These are phyloP conservation scores for Australoheros facetus DNA, from an alignment of 2,797 vertebrate species.

Conservation along the genomic window DNA sequence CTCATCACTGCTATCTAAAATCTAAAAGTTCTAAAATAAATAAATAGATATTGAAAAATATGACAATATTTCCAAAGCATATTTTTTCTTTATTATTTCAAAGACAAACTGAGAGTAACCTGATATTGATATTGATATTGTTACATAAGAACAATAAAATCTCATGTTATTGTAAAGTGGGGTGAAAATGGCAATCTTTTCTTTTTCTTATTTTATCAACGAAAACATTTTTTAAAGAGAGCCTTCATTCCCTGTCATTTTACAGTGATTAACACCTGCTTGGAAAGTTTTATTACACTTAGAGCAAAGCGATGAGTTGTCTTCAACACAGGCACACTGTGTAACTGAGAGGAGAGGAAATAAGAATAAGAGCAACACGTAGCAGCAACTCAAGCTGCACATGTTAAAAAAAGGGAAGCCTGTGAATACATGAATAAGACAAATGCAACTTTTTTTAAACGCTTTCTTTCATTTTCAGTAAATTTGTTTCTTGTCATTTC, in stretches of 20 bases:
- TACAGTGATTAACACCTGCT: not conserved
- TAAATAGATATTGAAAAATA: not conserved
- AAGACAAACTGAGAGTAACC: not conserved
- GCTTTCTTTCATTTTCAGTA: not conserved
- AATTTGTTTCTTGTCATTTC: not conserved
- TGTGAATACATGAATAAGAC: not conserved
- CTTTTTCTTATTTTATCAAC: not conserved
- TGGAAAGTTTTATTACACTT: not conserved
- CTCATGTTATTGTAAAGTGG: not conserved
- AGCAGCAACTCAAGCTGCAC: not conserved
- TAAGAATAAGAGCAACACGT: not conserved
- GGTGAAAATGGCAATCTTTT: rapidly evolving
- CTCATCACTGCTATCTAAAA: not conserved
- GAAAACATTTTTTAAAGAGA: not conserved
- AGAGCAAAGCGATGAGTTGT: not conserved
- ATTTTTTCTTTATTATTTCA: not conserved
- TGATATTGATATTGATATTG: no score
- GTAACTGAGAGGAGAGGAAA: not conserved
- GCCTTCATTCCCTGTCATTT: no score
- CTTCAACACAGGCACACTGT: not conserved
- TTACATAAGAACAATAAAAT: not conserved
- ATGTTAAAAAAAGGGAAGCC: not conserved
- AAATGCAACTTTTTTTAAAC: not conserved
- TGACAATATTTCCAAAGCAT: not conserved
- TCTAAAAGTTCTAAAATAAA: rapidly evolving